phyloP scores from a whole-genome alignment of 2,888 invertebrate genomes.

The Rhamnusium bicolor region DNA sequence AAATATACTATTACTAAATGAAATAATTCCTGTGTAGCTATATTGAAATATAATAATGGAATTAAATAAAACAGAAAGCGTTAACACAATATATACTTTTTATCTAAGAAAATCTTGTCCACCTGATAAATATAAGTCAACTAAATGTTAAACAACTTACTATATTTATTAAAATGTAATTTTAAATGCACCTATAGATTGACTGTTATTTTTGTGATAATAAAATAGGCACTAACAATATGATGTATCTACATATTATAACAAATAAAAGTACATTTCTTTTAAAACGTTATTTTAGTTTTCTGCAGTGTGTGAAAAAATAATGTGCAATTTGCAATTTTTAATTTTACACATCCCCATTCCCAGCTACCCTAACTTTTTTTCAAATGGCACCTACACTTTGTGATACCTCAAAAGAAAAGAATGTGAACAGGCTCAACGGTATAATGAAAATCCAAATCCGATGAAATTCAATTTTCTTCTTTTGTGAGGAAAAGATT shows the following conservation, averaged over 20 bases:
- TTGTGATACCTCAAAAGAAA: too few species aligned
- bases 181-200: slow-evolving; percentile 51
- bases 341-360: too few species aligned
- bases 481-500: too few species aligned
- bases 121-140: slow-evolving; percentile 29
- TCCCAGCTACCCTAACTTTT: too few species aligned
- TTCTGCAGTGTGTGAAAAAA: too few species aligned
- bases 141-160: slow-evolving; percentile 45
- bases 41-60: slow-evolving; percentile 4
- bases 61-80: background rate
- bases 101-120: slow-evolving; percentile 1
- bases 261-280: slow-evolving; percentile 30
- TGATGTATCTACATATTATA: slow-evolving; percentile 31
- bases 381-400: too few species aligned
- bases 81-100: background rate
- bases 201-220: slow-evolving; percentile 55
- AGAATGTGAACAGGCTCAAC: too few species aligned
- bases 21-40: background rate
- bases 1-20: background rate
- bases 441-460: too few species aligned
- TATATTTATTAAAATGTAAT: slow-evolving; percentile 43
- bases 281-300: background rate
- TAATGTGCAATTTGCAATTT: too few species aligned
- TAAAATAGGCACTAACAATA: slow-evolving; percentile 44
- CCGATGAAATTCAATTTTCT: too few species aligned